These are phyloP conservation scores for Antennarius maculatus DNA, from an alignment of 2,797 vertebrate species.

Conservation along the genomic window DNA sequence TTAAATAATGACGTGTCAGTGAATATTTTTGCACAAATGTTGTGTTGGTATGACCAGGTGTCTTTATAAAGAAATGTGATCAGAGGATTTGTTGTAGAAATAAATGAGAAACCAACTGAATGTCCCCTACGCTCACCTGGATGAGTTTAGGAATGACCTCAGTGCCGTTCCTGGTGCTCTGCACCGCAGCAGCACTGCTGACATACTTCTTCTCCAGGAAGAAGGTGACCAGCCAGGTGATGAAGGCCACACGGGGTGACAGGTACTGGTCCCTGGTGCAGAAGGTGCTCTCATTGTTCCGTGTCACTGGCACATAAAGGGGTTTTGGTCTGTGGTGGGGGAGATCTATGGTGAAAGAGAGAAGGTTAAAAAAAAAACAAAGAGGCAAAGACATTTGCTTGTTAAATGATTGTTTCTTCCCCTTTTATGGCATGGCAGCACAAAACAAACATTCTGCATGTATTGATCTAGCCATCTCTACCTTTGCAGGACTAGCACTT, in stretches of 20 bases:
- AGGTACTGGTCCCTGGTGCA: slow-evolving; percentile 96
- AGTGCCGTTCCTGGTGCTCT: slow-evolving; percentile 90
- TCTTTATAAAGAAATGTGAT: slow-evolving; percentile 2
- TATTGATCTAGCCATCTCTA: not conserved
- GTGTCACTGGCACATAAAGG: slow-evolving; percentile 87
- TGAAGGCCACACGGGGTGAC: slow-evolving; percentile 95
- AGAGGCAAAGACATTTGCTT: not conserved
- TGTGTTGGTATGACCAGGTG: not conserved
- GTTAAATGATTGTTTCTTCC: not conserved
- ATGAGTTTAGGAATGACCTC: slow-evolving; percentile 95
- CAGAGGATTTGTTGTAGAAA: not conserved
- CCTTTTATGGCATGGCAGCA: not conserved
- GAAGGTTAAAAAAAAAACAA: not conserved
- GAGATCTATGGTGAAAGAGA: slow-evolving; percentile 81
- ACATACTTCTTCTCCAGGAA: slow-evolving; percentile 98
- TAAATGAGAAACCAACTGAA: not conserved
- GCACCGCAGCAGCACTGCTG: slow-evolving; percentile 81
- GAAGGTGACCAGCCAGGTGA: slow-evolving; percentile 98
- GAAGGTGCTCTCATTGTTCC: slow-evolving; percentile 92
- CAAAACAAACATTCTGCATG: no score
- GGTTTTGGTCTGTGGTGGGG: slow-evolving; percentile 94
- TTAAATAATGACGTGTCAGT: not conserved
- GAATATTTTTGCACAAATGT: not conserved
- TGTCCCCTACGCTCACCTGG: slow-evolving; percentile 80
- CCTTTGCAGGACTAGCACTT: not conserved